Percentiles rank a stretch among this genome's conserved stretches.
Conservation (phyloP, 1,140 invertebrate species). For the Bombyx mandarina region DNA sequence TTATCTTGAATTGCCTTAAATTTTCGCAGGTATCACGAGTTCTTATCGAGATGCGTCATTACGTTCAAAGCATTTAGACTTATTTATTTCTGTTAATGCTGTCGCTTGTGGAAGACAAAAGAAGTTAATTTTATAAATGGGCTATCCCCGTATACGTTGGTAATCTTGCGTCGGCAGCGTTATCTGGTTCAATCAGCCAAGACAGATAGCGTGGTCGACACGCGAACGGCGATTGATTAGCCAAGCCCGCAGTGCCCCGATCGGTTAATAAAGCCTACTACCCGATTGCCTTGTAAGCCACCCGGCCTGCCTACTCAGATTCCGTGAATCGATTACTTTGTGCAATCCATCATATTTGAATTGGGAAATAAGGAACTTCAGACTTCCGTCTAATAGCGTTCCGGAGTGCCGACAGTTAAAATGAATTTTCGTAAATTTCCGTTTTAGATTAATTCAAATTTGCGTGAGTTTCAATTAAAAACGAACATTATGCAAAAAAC, state of each 20-base stretch:
- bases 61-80: constrained; percentile 34
- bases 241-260: constrained; percentile 50
- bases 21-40: neutral
- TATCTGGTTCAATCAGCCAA: constrained; percentile 58
- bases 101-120: constrained; percentile 50
- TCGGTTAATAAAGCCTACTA: constrained; percentile 59
- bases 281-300: constrained; percentile 61
- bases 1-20: constrained; percentile 11
- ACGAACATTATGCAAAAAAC: too few species aligned
- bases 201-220: constrained; percentile 63
- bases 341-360: constrained; percentile 28
- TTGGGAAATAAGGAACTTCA: constrained; percentile 14
- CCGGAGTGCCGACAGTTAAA: too few species aligned
- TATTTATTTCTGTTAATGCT: constrained; percentile 46
- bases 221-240: constrained; percentile 66
- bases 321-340: constrained; percentile 44
- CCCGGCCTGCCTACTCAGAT: constrained; percentile 47
- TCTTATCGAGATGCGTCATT: constrained; percentile 17
- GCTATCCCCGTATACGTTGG: constrained; percentile 49
- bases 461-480: too few species aligned
- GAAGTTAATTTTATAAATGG: constrained; percentile 63
- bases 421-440: too few species aligned
- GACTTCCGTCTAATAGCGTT: neutral
- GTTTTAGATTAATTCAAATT: too few species aligned
- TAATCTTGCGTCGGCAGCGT: constrained; percentile 52